A percentile compares a stretch with the other conserved stretches of the same genome.
Conservation (phyloP, 1,140 invertebrate genomes). For the Drosophila bocqueti region DNA sequence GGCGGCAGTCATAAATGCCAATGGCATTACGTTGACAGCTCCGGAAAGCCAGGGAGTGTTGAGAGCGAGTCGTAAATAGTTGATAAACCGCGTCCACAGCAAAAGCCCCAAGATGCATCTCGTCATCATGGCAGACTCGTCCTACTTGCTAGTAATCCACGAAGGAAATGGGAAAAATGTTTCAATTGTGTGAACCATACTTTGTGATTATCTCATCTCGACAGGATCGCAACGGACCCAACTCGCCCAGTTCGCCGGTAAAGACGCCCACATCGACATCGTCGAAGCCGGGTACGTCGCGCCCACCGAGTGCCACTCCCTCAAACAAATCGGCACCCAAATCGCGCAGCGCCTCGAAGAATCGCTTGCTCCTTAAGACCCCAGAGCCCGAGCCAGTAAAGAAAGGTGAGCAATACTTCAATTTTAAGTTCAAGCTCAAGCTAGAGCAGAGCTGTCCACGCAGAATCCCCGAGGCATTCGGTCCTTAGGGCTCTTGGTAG, state of each 20-base stretch:
- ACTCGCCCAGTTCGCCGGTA: slow-evolving; percentile 81
- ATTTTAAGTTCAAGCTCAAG: no score
- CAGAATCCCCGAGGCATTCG: no score
- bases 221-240: slow-evolving; percentile 84
- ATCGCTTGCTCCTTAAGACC: slow-evolving; percentile 81
- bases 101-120: slow-evolving; percentile 67
- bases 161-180: not conserved
- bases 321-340: slow-evolving; percentile 82
- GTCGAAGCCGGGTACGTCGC: slow-evolving; percentile 77
- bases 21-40: slow-evolving; percentile 76
- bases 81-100: slow-evolving; percentile 19
- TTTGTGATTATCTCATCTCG: not conserved
- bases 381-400: slow-evolving; percentile 87
- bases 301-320: slow-evolving; percentile 83
- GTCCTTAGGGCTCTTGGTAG: not conserved
- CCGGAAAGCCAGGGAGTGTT: slow-evolving; percentile 56
- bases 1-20: slow-evolving; percentile 68
- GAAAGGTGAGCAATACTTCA: slow-evolving; percentile 87
- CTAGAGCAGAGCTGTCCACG: not conserved
- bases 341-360: slow-evolving; percentile 82
- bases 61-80: slow-evolving; percentile 65
- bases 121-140: slow-evolving; percentile 72
- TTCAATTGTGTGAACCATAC: not conserved
- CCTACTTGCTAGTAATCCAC: slow-evolving; percentile 69
- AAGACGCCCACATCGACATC: slow-evolving; percentile 84